Evolutionary conservation across 1,140 invertebrate species (phyloP).

Genomic region (Saccostrea echinata): DNA sequence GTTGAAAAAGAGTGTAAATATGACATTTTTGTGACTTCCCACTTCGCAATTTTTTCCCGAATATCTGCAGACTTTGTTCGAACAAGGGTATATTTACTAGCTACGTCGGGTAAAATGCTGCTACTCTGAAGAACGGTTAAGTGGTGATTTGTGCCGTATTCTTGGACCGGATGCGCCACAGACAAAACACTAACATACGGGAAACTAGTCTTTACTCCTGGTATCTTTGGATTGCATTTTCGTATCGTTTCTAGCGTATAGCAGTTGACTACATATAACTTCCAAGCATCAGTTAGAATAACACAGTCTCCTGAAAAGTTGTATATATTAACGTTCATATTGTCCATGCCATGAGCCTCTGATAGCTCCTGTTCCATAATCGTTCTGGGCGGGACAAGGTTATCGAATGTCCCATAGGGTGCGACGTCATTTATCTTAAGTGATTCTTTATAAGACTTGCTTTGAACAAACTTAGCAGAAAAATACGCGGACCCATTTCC

Average conservation of each 20-base stretch:
- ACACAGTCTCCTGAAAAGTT: slow-evolving; percentile 56
- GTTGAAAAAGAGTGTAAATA: slow-evolving; percentile 77
- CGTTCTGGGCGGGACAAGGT: slow-evolving; percentile 66
- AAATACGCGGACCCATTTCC: slow-evolving; percentile 68
- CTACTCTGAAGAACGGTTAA: slow-evolving; percentile 70
- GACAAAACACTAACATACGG: slow-evolving; percentile 68
- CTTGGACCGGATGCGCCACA: slow-evolving; percentile 72
- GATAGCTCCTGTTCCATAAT: slow-evolving; percentile 64
- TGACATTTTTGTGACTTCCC: slow-evolving; percentile 67
- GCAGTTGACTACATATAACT: slow-evolving; percentile 68
- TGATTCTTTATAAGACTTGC: slow-evolving; percentile 69
- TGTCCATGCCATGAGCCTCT: slow-evolving; percentile 70
- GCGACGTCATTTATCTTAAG: slow-evolving; percentile 64
- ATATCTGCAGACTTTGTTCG: slow-evolving; percentile 64
- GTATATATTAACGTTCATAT: slow-evolving; percentile 75
- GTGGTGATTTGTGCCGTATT: slow-evolving; percentile 63
- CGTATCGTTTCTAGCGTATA: slow-evolving; percentile 61
- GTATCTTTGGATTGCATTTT: slow-evolving; percentile 40
- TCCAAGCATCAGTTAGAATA: slow-evolving; percentile 74
- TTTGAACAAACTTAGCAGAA: slow-evolving; percentile 68
- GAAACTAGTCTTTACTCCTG: slow-evolving; percentile 11
- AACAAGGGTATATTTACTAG: slow-evolving; percentile 63
- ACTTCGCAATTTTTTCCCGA: slow-evolving; percentile 65
- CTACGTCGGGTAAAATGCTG: slow-evolving; percentile 58
- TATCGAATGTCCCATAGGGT: slow-evolving; percentile 70